phyloP scores from a whole-genome alignment of 2,113 vertebrate genomes.

The Dipodomys spectabilis region DNA sequence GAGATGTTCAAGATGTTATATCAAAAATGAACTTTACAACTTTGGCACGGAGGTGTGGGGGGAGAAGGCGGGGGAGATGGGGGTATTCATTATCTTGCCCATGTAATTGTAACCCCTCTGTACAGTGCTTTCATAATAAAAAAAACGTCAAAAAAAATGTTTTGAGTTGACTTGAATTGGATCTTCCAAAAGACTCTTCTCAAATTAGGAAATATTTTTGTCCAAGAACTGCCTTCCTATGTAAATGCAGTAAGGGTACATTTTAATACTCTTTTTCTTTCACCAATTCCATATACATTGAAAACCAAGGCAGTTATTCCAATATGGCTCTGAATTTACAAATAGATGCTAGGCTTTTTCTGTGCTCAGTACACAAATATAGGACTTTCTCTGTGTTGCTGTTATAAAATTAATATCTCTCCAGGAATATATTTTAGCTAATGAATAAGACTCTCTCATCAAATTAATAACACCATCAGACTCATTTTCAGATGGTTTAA shows the following conservation, averaged over 20 bases:
- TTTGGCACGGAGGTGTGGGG: too few species aligned
- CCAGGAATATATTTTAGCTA: constrained; percentile 54
- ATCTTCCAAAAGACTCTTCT: neutral
- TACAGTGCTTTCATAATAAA: too few species aligned
- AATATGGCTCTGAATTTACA: constrained; percentile 52
- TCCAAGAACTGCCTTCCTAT: neutral
- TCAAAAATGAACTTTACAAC: too few species aligned
- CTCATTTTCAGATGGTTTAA: constrained; percentile 61
- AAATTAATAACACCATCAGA: constrained; percentile 68
- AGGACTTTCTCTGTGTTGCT: neutral
- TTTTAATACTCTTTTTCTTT: neutral
- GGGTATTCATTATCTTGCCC: too few species aligned
- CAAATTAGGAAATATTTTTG: neutral
- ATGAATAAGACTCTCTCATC: constrained; percentile 62
- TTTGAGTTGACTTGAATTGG: neutral
- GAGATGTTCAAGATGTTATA: too few species aligned
- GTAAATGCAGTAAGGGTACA: neutral
- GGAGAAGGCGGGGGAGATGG: too few species aligned
- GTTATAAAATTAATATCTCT: constrained; percentile 5
- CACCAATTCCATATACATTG: neutral
- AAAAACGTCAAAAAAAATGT: too few species aligned
- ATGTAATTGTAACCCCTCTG: too few species aligned
- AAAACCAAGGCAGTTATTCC: constrained; percentile 26
- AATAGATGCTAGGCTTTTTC: neutral
- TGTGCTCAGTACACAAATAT: constrained; percentile 22